A percentile compares a stretch with the other conserved stretches of the same genome.
Evolutionary conservation across 2,888 invertebrate species (phyloP).

Genomic region (Xylota segnis): DNA sequence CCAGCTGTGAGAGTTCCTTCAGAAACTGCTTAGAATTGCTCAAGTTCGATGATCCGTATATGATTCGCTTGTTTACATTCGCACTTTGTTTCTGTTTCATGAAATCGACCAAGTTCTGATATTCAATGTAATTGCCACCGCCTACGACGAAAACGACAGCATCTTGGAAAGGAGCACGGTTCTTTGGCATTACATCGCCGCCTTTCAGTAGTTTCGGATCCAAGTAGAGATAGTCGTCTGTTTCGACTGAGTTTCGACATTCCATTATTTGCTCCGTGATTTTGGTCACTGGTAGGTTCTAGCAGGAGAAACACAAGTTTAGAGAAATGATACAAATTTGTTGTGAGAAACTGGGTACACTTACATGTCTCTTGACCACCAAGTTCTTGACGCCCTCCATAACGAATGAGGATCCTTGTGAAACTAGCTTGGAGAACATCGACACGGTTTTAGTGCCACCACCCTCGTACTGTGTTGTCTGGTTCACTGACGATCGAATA

Average conservation of each 20-base stretch:
- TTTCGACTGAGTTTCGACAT: conserved; percentile 90
- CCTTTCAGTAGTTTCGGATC: conserved; percentile 97
- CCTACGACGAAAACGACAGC: conserved; percentile 96
- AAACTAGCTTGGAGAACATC: conserved; percentile 99
- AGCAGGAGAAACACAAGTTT: conserved; percentile 71
- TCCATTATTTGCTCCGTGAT: conserved; percentile 96
- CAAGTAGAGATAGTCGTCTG: conserved; percentile 95
- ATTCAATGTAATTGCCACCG: conserved; percentile 99
- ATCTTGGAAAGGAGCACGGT: conserved; percentile 91
- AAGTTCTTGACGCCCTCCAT: conserved; percentile 99
- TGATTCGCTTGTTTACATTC: conserved; percentile 90
- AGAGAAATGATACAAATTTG: not conserved
- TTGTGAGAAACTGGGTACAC: conserved; percentile 81
- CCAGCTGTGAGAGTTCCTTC: conserved; percentile 93
- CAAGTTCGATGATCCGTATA: conserved; percentile 97
- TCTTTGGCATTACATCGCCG: conserved; percentile 87
- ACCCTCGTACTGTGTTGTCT: conserved; percentile 93
- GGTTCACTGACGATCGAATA: conserved; percentile 84
- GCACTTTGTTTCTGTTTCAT: conserved; percentile 92
- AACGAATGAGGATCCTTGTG: conserved; percentile 98
- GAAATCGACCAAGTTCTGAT: conserved; percentile 98
- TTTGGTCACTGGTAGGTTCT: conserved; percentile 97
- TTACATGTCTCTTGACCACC: conserved; percentile 98
- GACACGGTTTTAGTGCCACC: conserved; percentile 98
- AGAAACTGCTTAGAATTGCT: conserved; percentile 97